These are phyloP conservation scores for Acanthurus tractus DNA, from an alignment of 2,797 vertebrate species.

Conservation along the genomic window DNA sequence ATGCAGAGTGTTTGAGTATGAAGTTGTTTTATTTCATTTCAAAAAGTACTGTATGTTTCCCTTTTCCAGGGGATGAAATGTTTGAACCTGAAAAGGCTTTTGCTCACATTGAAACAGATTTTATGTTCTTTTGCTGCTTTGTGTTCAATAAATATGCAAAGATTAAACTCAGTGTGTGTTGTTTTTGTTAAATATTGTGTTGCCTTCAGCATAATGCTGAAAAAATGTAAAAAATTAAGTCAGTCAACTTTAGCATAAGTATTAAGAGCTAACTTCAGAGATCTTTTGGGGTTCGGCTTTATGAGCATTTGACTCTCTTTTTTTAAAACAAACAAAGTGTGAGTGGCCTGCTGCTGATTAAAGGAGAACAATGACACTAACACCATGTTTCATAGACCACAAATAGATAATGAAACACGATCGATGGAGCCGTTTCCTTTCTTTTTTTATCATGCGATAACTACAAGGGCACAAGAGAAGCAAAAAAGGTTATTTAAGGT, in stretches of 20 bases:
- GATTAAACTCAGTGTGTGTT: not conserved
- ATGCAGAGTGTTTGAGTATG: not conserved
- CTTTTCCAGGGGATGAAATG: not conserved
- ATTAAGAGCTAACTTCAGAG: not conserved
- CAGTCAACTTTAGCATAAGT: not conserved
- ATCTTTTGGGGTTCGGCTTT: no score
- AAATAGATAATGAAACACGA: not conserved
- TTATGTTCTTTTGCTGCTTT: slow-evolving; percentile 33
- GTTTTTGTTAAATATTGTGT: not conserved
- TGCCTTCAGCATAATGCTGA: no score
- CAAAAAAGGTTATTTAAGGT: not conserved
- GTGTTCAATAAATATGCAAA: slow-evolving; percentile 57
- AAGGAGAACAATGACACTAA: no score
- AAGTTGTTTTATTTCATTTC: not conserved
- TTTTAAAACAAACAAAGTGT: not conserved
- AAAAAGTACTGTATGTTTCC: slow-evolving; percentile 12
- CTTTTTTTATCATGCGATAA: no score
- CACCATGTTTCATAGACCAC: no score
- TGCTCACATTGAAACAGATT: not conserved
- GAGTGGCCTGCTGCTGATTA: not conserved
- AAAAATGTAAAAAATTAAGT: no score
- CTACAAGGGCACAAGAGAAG: not conserved
- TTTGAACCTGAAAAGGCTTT: not conserved
- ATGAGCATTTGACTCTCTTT: not conserved
- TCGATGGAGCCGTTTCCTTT: not conserved